These are phyloP conservation scores for Thalassophryne amazonica DNA, from an alignment of 2,797 vertebrate genomes.

Conservation along the genomic window DNA sequence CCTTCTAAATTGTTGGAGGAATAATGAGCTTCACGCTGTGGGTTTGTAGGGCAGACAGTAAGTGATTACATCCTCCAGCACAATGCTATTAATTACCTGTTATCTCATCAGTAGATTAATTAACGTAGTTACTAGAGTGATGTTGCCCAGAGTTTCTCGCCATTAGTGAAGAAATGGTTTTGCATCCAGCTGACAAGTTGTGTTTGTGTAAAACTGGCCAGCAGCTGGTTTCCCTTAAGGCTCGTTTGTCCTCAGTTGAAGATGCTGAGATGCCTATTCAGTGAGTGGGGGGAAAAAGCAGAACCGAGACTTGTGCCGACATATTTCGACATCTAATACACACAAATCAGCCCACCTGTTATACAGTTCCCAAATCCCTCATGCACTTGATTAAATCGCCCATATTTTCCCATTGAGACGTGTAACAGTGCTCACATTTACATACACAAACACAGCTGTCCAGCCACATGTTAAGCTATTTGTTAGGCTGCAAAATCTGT, in stretches of 20 bases:
- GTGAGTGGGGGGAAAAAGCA: not conserved
- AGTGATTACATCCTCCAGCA: conserved; percentile 64
- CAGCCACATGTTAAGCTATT: conserved; percentile 12
- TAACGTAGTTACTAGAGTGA: conserved; percentile 54
- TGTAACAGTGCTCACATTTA: not conserved
- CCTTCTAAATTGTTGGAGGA: conserved; percentile 31
- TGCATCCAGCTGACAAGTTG: conserved; percentile 9
- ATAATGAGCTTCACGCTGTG: conserved; percentile 41
- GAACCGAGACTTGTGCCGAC: not conserved
- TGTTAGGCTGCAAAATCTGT: conserved; percentile 1
- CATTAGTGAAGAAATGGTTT: conserved; percentile 51
- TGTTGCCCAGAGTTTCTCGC: conserved; percentile 46
- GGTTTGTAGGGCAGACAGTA: conserved; percentile 39
- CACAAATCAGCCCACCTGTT: conserved; percentile 37
- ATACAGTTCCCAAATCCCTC: conserved; percentile 6
- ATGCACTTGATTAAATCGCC: conserved; percentile 14
- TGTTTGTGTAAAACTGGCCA: conserved; percentile 12
- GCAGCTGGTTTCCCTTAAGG: conserved; percentile 44
- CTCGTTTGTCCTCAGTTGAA: conserved; percentile 16
- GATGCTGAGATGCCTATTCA: conserved; percentile 10
- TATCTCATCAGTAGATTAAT: conserved; percentile 69
- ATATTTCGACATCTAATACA: conserved; percentile 13
- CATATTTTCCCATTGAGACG: conserved; percentile 2
- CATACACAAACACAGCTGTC: conserved; percentile 30
- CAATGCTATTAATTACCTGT: conserved; percentile 72